These are phyloP conservation scores for Hyles vespertilio DNA, from an alignment of 1,140 invertebrate genomes.

Conservation along the genomic window DNA sequence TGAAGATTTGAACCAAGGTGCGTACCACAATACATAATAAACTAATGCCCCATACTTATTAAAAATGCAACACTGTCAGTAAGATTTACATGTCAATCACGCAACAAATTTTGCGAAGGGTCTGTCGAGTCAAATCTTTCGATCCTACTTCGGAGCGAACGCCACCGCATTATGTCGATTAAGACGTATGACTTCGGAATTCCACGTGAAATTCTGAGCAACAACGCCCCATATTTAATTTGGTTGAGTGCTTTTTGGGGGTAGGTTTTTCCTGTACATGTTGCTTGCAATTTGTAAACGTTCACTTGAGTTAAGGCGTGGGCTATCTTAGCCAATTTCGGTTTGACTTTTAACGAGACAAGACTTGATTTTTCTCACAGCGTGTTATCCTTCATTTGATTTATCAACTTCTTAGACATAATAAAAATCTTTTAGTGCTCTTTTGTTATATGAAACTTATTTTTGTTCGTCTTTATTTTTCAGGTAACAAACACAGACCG, in stretches of 20 bases:
- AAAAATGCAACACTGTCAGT: conserved; percentile 34
- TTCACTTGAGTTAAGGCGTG: conserved; percentile 51
- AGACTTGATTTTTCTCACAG: conserved; percentile 26
- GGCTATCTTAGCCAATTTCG: conserved; percentile 29
- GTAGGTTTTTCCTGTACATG: conserved; percentile 57
- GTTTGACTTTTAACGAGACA: conserved; percentile 45
- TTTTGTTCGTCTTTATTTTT: conserved; percentile 36
- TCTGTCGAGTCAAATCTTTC: conserved; percentile 51
- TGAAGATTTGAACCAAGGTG: conserved; percentile 80
- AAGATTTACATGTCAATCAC: conserved; percentile 46
- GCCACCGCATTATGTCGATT: conserved; percentile 69
- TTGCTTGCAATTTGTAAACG: conserved; percentile 62
- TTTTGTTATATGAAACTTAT: conserved; percentile 9
- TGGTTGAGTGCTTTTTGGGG: conserved; percentile 67
- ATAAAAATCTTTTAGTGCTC: background rate
- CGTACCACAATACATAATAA: conserved; percentile 20
- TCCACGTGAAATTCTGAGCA: conserved; percentile 46
- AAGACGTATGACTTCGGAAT: conserved; percentile 68
- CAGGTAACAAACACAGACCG: conserved; percentile 77
- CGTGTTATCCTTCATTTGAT: conserved; percentile 13
- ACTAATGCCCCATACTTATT: background rate
- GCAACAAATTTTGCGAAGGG: conserved; percentile 38
- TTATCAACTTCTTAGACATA: background rate
- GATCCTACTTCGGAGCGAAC: conserved; percentile 45
- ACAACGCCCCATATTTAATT: conserved; percentile 70